Evolutionary conservation across 2,797 vertebrate genomes (phyloP).

Genomic region (Peromyscus melanophrys): DNA sequence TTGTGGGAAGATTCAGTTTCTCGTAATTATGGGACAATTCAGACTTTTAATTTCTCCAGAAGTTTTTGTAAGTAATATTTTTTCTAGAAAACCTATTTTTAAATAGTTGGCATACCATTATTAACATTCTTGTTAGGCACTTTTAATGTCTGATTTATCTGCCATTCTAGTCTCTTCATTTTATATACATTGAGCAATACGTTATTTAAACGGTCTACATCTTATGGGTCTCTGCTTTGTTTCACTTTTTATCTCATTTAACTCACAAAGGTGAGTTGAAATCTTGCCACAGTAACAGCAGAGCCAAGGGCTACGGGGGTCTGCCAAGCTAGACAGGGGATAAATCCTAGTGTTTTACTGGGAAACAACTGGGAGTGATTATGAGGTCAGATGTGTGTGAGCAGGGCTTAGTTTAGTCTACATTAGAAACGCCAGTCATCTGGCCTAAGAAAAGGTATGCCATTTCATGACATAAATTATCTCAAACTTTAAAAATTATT

Average conservation of each 20-base stretch:
- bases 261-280: background rate
- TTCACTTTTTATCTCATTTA: background rate
- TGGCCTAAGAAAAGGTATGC: background rate
- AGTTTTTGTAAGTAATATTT: slow-evolving; percentile 63
- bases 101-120: slow-evolving; percentile 50
- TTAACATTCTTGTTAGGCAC: slow-evolving; percentile 25
- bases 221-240: background rate
- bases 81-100: slow-evolving; percentile 65
- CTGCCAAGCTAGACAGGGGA: too few species aligned
- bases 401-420: background rate
- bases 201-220: background rate
- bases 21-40: slow-evolving; percentile 69
- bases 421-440: background rate
- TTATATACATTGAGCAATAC: background rate
- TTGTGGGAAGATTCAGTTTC: slow-evolving; percentile 77
- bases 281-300: background rate
- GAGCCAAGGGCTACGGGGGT: background rate
- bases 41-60: slow-evolving; percentile 73
- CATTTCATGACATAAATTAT: background rate
- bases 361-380: background rate
- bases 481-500: background rate
- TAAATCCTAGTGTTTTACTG: background rate
- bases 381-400: background rate
- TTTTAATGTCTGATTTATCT: slow-evolving; percentile 40
- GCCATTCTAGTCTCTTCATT: background rate